Conservation (phyloP, 2,797 vertebrate species). For the Pseudocheirus occidentalis region DNA sequence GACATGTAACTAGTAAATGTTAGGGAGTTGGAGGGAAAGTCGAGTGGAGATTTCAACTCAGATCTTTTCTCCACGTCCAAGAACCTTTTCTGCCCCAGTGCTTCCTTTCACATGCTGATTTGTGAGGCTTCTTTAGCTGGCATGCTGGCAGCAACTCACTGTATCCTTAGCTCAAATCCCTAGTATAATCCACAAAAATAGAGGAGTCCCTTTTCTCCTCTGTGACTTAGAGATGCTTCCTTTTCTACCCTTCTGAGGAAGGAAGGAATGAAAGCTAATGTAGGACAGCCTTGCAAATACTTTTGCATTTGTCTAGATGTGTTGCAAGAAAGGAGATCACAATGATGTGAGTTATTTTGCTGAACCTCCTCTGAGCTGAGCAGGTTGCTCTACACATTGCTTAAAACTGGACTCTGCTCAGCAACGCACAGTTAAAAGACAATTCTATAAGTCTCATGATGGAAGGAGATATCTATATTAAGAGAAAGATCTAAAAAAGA, state of each 20-base stretch:
- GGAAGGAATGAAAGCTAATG: conserved; percentile 26
- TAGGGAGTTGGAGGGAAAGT: no score
- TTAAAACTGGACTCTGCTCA: not conserved
- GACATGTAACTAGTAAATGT: no score
- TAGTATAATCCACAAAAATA: not conserved
- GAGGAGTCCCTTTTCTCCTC: conserved; percentile 41
- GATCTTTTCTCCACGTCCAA: no score
- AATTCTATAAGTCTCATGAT: no score
- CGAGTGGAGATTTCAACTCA: no score
- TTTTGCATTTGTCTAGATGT: conserved; percentile 18
- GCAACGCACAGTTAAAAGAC: no score
- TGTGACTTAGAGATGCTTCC: conserved; percentile 15
- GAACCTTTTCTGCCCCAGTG: no score
- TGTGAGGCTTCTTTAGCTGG: no score
- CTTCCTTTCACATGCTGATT: no score
- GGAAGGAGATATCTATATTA: no score
- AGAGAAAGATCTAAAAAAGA: no score
- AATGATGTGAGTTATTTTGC: conserved; percentile 46
- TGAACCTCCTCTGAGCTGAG: not conserved
- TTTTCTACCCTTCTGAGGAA: not conserved
- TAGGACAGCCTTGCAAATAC: conserved; percentile 14
- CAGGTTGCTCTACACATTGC: not conserved
- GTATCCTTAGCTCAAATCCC: not conserved
- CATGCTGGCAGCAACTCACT: not conserved
- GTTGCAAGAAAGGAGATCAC: conserved; percentile 14